Percentiles rank a stretch among this genome's conserved stretches.
phyloP scores from a whole-genome alignment of 1,140 invertebrate species.

The Drosophila aff. region DNA sequence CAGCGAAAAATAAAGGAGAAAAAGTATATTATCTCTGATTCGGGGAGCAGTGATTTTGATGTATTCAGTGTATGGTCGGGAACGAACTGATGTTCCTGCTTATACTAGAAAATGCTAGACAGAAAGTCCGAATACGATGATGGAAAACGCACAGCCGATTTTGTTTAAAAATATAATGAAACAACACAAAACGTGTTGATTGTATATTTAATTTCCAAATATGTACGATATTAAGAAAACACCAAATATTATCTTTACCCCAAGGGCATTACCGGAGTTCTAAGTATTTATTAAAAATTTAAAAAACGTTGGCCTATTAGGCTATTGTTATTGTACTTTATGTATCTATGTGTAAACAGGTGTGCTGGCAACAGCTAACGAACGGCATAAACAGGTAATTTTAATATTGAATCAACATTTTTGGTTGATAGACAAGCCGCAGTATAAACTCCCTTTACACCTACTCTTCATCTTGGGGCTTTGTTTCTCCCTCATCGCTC shows the following conservation, averaged over 20 bases:
- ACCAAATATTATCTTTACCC: conserved; percentile 4
- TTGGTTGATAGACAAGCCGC: neutral
- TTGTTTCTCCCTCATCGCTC: neutral
- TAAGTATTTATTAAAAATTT: conserved; percentile 24
- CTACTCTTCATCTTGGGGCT: neutral
- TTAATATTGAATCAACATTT: conserved; percentile 10
- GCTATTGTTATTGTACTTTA: neutral
- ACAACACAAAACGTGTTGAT: neutral
- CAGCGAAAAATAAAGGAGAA: too few relatives aligned
- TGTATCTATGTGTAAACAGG: conserved; percentile 16
- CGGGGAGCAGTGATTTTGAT: too few relatives aligned
- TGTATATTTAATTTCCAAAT: neutral
- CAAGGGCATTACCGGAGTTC: conserved; percentile 12
- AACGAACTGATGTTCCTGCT: too few relatives aligned
- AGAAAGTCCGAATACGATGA: too few relatives aligned
- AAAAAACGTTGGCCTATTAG: conserved; percentile 7
- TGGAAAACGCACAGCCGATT: too few relatives aligned
- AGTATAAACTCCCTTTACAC: neutral
- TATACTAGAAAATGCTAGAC: too few relatives aligned
- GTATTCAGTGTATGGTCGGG: too few relatives aligned
- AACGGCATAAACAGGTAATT: conserved; percentile 3
- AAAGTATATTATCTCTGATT: too few relatives aligned
- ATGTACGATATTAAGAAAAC: neutral
- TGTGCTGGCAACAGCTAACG: conserved; percentile 17
- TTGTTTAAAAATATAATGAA: too few relatives aligned